Evolutionary conservation across 2,113 vertebrate species (phyloP), one percentile per base, ranked within the genome.

Genomic region (Salvelinus alpinus): DNA sequence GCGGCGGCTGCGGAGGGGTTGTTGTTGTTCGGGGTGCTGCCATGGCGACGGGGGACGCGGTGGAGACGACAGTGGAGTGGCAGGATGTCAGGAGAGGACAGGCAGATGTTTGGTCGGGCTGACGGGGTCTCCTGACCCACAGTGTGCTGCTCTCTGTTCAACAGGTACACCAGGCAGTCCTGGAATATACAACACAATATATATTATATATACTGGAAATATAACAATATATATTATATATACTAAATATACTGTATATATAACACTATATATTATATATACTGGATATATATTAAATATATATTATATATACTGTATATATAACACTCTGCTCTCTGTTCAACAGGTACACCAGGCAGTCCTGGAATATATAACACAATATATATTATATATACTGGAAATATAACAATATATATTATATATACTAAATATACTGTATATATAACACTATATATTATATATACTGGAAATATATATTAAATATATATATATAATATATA

Each of bases 61-160:
- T 92, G 88, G 31, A 94, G 79, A 77, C 90, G 91, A 89, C 97
- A 99, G 92, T 99, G 97, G 78, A 98, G 94, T 2, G 97, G 96
- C 70, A 99, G 90, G 89, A 99, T 95, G 89, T 98, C 97, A 0
- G 97, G 97, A 5, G 97, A 97, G 0, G 95, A 96, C 62, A 99
- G 93, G 91, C 94, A 97, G 92, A 99, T 98, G 92, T 96, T 98
- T 64, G 97, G 96, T 14, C 95, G 94, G 78, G 96, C 96, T 5
- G 96, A 95, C 0, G 95, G 95, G 0, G 97, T 98, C 89, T 97
- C 93, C 89, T 97, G 97, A 70, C 97, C 96, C 29, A 98, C 96
- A 0, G 96, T 98, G 91, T 98, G 96, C 89, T 94, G 96, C 68
- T 98, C 95, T 9, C 94, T 89, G 90, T 95, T 96, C 80, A 99